These are phyloP conservation scores for Tipula confusa DNA, from an alignment of 2,888 invertebrate genomes.

Conservation along the genomic window DNA sequence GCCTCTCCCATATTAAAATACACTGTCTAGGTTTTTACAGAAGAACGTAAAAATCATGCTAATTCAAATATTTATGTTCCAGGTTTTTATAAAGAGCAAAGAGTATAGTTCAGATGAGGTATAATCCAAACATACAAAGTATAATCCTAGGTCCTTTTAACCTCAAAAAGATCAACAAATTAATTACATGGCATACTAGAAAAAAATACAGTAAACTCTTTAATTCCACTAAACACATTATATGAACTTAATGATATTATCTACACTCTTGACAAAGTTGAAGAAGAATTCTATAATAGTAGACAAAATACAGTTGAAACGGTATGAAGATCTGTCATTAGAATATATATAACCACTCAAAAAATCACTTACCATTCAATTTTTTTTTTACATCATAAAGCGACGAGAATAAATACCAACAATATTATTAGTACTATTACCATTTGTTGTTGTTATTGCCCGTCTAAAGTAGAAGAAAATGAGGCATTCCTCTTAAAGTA, in stretches of 20 bases:
- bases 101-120: no score
- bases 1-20: no score
- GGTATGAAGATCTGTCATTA: background rate
- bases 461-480: background rate
- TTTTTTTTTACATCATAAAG: background rate
- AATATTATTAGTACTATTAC: background rate
- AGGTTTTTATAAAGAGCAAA: no score
- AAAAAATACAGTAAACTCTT: background rate
- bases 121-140: no score
- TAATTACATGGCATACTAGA: background rate
- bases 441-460: background rate
- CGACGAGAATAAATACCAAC: background rate
- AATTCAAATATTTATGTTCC: no score
- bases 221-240: constrained; percentile 16
- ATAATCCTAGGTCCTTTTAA: background rate
- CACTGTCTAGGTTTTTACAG: no score
- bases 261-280: background rate
- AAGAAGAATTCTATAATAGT: background rate
- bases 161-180: background rate
- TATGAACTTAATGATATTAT: background rate
- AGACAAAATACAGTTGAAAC: background rate
- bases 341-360: background rate
- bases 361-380: background rate
- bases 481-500: background rate
- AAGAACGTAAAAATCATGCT: no score